These are phyloP conservation scores for Hoplostethus mediterraneus DNA, from an alignment of 2,797 vertebrate species.

Conservation along the genomic window DNA sequence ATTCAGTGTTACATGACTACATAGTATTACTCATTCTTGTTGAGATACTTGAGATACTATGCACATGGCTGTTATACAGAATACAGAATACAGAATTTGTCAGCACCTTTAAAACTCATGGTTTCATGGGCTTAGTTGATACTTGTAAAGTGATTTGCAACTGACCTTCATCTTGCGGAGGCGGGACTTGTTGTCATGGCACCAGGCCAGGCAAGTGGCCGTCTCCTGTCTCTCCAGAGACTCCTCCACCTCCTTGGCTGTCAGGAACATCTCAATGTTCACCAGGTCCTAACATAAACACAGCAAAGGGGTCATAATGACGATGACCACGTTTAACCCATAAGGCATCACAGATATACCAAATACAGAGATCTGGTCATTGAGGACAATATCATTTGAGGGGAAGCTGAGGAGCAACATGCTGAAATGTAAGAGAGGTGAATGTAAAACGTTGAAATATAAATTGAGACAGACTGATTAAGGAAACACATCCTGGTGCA, in stretches of 20 bases:
- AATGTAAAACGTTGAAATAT: not conserved
- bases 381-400: not conserved
- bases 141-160: not conserved
- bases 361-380: not conserved
- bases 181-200: conserved; percentile 99
- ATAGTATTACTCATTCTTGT: not conserved
- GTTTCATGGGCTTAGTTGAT: not conserved
- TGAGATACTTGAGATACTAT: not conserved
- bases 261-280: conserved; percentile 99
- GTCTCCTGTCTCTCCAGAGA: conserved; percentile 98
- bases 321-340: not conserved
- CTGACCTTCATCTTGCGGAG: conserved; percentile 99
- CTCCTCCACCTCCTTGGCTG: conserved; percentile 98
- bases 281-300: conserved; percentile 90
- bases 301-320: not conserved
- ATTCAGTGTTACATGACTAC: too few species aligned
- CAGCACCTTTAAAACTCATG: not conserved
- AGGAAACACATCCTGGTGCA: too few species aligned
- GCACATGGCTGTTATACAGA: too few species aligned
- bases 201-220: conserved; percentile 98
- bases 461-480: not conserved
- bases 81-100: not conserved
- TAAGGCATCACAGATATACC: not conserved
- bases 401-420: not conserved
- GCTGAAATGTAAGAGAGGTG: not conserved